A percentile compares a stretch with the other conserved stretches of the same genome.
These are phyloP conservation scores for Sandelia bainsii DNA, from an alignment of 2,797 vertebrate species.

Conservation along the genomic window DNA sequence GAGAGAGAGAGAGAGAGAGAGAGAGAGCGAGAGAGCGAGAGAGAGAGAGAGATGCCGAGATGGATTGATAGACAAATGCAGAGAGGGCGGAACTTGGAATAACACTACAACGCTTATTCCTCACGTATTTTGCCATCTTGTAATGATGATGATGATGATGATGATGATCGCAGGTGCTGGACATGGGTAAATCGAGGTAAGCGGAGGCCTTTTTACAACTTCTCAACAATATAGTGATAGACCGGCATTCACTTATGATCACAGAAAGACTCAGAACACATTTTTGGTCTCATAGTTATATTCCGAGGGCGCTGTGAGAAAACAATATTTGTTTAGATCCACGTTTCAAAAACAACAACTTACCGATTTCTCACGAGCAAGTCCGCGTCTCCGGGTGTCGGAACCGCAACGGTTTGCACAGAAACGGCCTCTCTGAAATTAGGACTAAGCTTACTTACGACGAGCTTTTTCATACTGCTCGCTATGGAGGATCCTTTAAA, in stretches of 20 bases:
- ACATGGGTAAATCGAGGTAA: conserved; percentile 78
- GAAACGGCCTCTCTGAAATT: conserved; percentile 90
- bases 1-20: conserved; percentile 42
- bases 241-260: conserved; percentile 12
- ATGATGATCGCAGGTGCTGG: conserved; percentile 75
- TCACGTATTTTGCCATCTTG: conserved; percentile 75
- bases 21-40: conserved; percentile 21
- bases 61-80: conserved; percentile 83
- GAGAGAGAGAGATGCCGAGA: conserved; percentile 74
- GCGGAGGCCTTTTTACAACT: conserved; percentile 71
- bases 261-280: conserved; percentile 24
- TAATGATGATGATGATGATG: conserved; percentile 76
- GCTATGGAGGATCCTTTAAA: conserved; percentile 91
- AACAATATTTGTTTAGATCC: conserved; percentile 5
- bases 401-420: conserved; percentile 85
- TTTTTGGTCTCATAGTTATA: conserved; percentile 24
- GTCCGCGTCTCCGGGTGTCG: conserved; percentile 91
- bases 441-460: conserved; percentile 89
- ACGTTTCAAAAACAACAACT: conserved; percentile 72
- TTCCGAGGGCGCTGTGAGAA: conserved; percentile 1
- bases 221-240: conserved; percentile 54
- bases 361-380: conserved; percentile 95
- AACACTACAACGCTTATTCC: conserved; percentile 75
- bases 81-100: conserved; percentile 82
- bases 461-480: conserved; percentile 91